Conservation (phyloP, 1,140 invertebrate genomes). For the Aphelinus certus region DNA sequence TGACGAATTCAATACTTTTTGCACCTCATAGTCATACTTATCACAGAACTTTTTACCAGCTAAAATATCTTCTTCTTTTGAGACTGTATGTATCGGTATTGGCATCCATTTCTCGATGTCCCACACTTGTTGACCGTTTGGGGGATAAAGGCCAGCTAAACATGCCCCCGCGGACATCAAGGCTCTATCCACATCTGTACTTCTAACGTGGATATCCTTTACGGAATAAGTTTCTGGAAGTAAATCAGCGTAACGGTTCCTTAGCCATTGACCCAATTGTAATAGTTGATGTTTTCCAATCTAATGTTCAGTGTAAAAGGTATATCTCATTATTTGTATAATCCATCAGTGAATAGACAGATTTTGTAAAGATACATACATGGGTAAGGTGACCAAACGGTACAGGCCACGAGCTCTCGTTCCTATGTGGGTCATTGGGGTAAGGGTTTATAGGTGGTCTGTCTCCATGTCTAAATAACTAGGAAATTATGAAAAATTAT, state of each 20-base stretch:
- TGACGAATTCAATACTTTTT: slow-evolving; percentile 67
- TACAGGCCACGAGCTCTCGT: slow-evolving; percentile 76
- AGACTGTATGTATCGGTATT: slow-evolving; percentile 85
- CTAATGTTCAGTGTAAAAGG: slow-evolving; percentile 60
- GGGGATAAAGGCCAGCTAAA: slow-evolving; percentile 84
- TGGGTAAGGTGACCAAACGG: slow-evolving; percentile 84
- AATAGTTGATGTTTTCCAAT: slow-evolving; percentile 82
- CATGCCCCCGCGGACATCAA: slow-evolving; percentile 88
- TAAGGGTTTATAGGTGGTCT: slow-evolving; percentile 79
- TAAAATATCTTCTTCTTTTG: slow-evolving; percentile 74
- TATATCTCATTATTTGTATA: not conserved
- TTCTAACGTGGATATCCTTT: slow-evolving; percentile 75
- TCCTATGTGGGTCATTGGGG: slow-evolving; percentile 79
- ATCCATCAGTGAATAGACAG: slow-evolving; percentile 5
- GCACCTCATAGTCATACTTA: slow-evolving; percentile 69
- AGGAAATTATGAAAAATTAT: slow-evolving; percentile 35
- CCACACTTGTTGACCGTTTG: slow-evolving; percentile 72
- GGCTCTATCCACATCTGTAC: slow-evolving; percentile 88
- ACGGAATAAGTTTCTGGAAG: slow-evolving; percentile 66
- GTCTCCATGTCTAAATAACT: slow-evolving; percentile 85
- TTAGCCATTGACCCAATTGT: slow-evolving; percentile 79
- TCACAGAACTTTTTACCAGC: slow-evolving; percentile 75
- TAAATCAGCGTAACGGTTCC: slow-evolving; percentile 74
- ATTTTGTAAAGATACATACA: slow-evolving; percentile 64
- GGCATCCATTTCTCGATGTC: slow-evolving; percentile 85